Base-by-base conservation (phyloP, 2,113 vertebrate species). In the Plecotus auritus region DNA sequence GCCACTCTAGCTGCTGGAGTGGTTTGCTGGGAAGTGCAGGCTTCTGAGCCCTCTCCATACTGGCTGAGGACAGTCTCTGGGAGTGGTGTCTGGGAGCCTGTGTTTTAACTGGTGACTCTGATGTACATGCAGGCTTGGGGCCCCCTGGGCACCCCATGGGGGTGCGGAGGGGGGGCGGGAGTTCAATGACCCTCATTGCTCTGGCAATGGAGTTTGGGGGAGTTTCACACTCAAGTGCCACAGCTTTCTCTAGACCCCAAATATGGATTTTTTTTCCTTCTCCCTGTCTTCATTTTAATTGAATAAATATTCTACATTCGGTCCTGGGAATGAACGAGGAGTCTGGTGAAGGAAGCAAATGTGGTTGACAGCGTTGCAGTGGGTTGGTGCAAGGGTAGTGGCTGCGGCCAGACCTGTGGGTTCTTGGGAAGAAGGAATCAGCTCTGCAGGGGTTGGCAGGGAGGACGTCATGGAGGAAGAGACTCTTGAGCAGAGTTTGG, bases 311-410 rank as follows among this genome's bases (percentile, higher is more conserved):
- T 76, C 23, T 93, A 49, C 13, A 23, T 47, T 73, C 30, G 49
- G 47, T 17, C 40, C n/a, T 32, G 23, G 49, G 37, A 9, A 45
- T 67, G 18, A 37, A 69, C 0, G 12, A 49, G n/a, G 47, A 66
- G 26, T 45, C 28, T 76, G 20, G 37, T 40, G 67, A 49, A 76
- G 47, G 74, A 85, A 74, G 37, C n/a, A 47, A 56, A 18, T 51
- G 32, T 59, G 49, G 59, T 1, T 1, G 18, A 20, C 7, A 5
- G 30, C 0, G 7, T 30, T 16, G 45, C 9, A 7, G 9, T 30
- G 72, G 40, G 40, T 40, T 35, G 37, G n/a, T 4, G 20, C 2
- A 76, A 20, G 67, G 1, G 16, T 4, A 51, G 76, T 37, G 59
- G 76, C 12, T 40, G 64, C 8, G 8, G 37, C 14, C 23, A 59